Evolutionary conservation across 1,140 invertebrate genomes (phyloP).

Genomic region (Bombus affinis): DNA sequence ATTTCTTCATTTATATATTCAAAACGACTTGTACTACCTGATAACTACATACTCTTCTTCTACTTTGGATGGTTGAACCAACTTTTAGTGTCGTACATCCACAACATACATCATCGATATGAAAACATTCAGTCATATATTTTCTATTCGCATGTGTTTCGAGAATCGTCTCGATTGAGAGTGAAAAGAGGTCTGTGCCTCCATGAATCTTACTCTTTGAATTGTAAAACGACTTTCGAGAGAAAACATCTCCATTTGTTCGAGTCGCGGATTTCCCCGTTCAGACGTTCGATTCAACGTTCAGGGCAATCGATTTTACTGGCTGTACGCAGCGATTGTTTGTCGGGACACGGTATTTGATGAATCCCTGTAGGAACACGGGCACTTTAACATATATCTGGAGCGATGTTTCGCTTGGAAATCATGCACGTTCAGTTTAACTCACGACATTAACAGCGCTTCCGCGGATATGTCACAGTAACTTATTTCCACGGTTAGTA

Average conservation of each 20-base stretch:
- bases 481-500: slow-evolving; percentile 49
- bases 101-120: too few relatives aligned
- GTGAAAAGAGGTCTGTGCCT: too few relatives aligned
- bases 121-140: too few relatives aligned
- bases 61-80: too few relatives aligned
- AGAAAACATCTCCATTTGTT: background rate
- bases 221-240: background rate
- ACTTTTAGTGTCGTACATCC: too few relatives aligned
- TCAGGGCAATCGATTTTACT: slow-evolving; percentile 8
- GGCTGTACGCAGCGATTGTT: background rate
- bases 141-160: background rate
- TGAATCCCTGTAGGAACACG: slow-evolving; percentile 5
- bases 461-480: slow-evolving; percentile 19
- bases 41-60: too few relatives aligned
- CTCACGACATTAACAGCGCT: slow-evolving; percentile 35
- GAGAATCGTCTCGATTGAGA: background rate
- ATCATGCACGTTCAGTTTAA: slow-evolving; percentile 51
- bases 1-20: too few relatives aligned
- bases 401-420: slow-evolving; percentile 17
- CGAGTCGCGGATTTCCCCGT: background rate
- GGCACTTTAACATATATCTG: slow-evolving; percentile 22
- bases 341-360: background rate
- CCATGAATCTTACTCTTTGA: background rate
- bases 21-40: too few relatives aligned
- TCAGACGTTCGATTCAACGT: background rate